Percentiles rank a stretch among this genome's conserved stretches.
phyloP scores from a whole-genome alignment of 2,888 invertebrate genomes.

The Ditula angustiorana region DNA sequence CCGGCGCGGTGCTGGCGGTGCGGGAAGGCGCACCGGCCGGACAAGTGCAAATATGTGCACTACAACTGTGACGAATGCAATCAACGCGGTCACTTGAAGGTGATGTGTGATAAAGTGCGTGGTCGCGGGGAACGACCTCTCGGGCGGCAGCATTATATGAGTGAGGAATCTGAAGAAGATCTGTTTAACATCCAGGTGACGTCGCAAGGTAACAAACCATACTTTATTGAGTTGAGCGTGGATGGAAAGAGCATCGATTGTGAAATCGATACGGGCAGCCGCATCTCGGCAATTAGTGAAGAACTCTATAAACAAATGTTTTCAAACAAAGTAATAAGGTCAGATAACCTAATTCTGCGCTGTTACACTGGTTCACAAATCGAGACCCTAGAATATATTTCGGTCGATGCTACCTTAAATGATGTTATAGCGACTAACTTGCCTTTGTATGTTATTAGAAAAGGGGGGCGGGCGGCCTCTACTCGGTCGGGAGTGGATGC shows the following conservation, averaged over 20 bases:
- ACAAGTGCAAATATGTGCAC: neutral
- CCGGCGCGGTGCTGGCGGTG: neutral
- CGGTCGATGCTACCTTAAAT: slow-evolving; percentile 21
- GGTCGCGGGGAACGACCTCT: neutral
- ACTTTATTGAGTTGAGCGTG: neutral
- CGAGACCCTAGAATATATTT: slow-evolving; percentile 31
- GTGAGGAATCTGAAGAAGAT: neutral
- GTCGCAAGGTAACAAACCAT: neutral
- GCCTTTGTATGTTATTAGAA: slow-evolving; percentile 34
- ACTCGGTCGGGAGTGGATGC: too few relatives aligned
- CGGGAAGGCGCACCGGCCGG: too few relatives aligned
- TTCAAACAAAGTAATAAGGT: neutral
- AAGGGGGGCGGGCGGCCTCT: too few relatives aligned
- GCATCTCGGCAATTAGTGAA: too few relatives aligned
- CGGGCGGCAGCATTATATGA: neutral
- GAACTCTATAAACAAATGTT: neutral
- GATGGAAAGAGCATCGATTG: neutral
- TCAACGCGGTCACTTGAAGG: neutral
- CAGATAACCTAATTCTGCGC: slow-evolving; percentile 14
- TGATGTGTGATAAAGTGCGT: neutral
- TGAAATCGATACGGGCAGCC: neutral
- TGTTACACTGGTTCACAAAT: slow-evolving; percentile 36
- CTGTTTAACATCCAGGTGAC: neutral
- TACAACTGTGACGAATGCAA: neutral
- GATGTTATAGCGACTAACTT: slow-evolving; percentile 8